Evolutionary conservation across 2,797 vertebrate species (phyloP).

Genomic region (Xerus rutilus): DNA sequence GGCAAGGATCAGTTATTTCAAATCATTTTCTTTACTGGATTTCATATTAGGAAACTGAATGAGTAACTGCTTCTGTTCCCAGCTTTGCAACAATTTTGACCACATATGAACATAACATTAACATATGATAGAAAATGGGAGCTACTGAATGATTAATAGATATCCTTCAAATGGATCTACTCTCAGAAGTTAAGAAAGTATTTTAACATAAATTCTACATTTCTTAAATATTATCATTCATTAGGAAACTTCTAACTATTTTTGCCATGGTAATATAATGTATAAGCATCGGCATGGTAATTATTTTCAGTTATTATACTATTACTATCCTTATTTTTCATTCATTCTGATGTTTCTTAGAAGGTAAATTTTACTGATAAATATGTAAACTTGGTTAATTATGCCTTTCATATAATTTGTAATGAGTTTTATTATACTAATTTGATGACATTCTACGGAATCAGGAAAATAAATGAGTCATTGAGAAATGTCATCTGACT

Average conservation of each 20-base stretch:
- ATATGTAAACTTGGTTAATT: slow-evolving; percentile 34
- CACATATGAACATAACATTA: not conserved
- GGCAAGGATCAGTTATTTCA: not conserved
- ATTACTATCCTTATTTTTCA: slow-evolving; percentile 26
- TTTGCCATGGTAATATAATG: not conserved
- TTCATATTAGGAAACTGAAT: slow-evolving; percentile 24
- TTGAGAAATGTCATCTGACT: slow-evolving; percentile 34
- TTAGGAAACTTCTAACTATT: not conserved
- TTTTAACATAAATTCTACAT: not conserved
- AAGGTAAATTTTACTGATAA: slow-evolving; percentile 57
- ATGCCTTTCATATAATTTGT: not conserved
- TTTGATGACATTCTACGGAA: slow-evolving; percentile 40
- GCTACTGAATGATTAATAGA: not conserved
- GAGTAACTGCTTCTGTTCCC: not conserved
- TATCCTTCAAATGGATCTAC: slow-evolving; percentile 31
- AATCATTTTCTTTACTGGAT: slow-evolving; percentile 50
- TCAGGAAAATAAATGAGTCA: slow-evolving; percentile 65
- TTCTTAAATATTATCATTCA: slow-evolving; percentile 13
- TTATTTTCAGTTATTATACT: not conserved
- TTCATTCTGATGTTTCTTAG: slow-evolving; percentile 61
- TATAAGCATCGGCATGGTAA: slow-evolving; percentile 4
- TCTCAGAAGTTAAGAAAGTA: slow-evolving; percentile 41
- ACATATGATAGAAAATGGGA: not conserved
- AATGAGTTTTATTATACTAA: slow-evolving; percentile 59
- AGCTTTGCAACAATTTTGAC: not conserved